A percentile compares a stretch with the other conserved stretches of the same genome.
Evolutionary conservation across 2,797 vertebrate species (phyloP).

Genomic region (Mus spretus): DNA sequence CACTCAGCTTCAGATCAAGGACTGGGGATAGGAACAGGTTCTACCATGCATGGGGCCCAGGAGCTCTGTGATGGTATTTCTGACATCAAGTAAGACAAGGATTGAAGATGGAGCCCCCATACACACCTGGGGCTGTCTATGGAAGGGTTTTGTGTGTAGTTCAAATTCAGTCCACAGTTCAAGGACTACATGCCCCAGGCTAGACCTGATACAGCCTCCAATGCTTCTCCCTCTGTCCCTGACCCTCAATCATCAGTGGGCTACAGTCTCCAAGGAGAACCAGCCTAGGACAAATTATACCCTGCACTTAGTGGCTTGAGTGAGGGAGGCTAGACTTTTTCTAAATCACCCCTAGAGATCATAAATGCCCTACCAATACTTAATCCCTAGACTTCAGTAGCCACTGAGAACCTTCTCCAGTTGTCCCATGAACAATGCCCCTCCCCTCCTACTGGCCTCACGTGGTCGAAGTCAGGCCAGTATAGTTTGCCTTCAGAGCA

Average conservation of each 20-base stretch:
- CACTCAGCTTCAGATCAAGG: constrained; percentile 1
- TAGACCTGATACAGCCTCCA: neutral
- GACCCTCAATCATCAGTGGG: neutral
- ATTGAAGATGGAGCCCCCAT: neutral
- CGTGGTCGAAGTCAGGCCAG: neutral
- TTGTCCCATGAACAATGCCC: neutral
- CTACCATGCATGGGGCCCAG: neutral
- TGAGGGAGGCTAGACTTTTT: neutral
- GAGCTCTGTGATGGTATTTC: neutral
- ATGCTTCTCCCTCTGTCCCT: neutral
- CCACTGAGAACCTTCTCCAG: neutral
- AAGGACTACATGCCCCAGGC: neutral
- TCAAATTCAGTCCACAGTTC: neutral
- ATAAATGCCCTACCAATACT: neutral
- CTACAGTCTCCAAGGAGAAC: neutral
- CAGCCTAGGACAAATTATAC: neutral
- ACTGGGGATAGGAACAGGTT: neutral
- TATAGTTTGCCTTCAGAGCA: neutral
- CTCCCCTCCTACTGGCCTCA: too few species aligned
- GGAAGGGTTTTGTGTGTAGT: neutral
- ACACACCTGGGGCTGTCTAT: neutral
- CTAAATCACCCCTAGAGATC: neutral
- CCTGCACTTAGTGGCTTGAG: neutral
- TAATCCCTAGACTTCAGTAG: neutral
- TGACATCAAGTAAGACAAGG: neutral